These are phyloP conservation scores for Zaprionus lachaisei DNA, from an alignment of 1,140 invertebrate genomes.

Conservation along the genomic window DNA sequence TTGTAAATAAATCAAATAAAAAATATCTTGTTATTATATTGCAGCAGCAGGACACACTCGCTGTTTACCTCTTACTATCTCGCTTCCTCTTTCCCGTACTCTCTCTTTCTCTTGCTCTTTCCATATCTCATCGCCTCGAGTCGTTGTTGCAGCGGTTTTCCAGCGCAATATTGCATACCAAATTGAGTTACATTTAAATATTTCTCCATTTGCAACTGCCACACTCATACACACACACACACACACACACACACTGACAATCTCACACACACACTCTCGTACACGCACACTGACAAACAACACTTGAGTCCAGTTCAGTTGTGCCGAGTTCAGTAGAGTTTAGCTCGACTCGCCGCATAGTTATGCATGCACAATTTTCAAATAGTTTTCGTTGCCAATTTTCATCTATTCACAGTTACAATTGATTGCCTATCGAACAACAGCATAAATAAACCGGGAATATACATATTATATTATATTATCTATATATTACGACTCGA, in stretches of 20 bases:
- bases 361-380: slow-evolving; percentile 29
- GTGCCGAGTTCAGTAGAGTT: not conserved
- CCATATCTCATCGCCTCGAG: slow-evolving; percentile 5
- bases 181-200: slow-evolving; percentile 80
- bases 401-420: slow-evolving; percentile 19
- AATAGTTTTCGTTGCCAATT: slow-evolving; percentile 38
- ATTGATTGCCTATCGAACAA: slow-evolving; percentile 21
- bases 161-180: slow-evolving; percentile 61
- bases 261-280: not conserved
- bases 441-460: not conserved
- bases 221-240: not conserved
- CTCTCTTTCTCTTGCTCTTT: not conserved
- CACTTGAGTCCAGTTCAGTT: not conserved
- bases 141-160: slow-evolving; percentile 40
- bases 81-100: not conserved
- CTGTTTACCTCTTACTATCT: not conserved
- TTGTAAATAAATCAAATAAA: slow-evolving; percentile 81
- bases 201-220: slow-evolving; percentile 58
- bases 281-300: not conserved
- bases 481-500: not conserved
- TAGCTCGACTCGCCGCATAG: slow-evolving; percentile 9
- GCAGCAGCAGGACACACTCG: slow-evolving; percentile 33
- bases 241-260: not conserved
- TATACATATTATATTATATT: not conserved
- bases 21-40: slow-evolving; percentile 69